A percentile compares a stretch with the other conserved stretches of the same genome.
phyloP scores from a whole-genome alignment of 2,888 invertebrate species.

The Sclerodermus sp. region DNA sequence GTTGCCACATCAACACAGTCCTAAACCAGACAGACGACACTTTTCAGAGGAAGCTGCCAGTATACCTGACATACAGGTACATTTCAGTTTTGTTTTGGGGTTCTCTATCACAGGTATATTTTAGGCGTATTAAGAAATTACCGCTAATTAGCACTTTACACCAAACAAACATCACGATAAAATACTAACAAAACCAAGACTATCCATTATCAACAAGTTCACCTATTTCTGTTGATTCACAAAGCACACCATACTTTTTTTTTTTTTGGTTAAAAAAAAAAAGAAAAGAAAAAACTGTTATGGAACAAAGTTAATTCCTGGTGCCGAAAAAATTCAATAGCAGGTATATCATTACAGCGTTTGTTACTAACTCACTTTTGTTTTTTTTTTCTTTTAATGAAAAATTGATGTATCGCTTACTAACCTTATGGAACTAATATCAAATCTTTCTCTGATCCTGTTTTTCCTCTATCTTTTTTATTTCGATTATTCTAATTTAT shows the following conservation, averaged over 20 bases:
- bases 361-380: conserved; percentile 6
- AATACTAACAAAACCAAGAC: background rate
- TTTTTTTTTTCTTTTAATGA: conserved; percentile 6
- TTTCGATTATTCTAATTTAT: conserved; percentile 16
- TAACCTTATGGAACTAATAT: conserved; percentile 35
- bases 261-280: background rate
- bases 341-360: conserved; percentile 21
- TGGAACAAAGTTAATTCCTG: conserved; percentile 50
- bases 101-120: background rate
- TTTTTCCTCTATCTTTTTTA: conserved; percentile 29
- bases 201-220: too few relatives aligned
- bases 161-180: background rate
- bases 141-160: background rate
- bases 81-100: conserved; percentile 38
- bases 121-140: background rate
- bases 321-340: conserved; percentile 33
- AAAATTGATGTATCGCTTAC: conserved; percentile 28
- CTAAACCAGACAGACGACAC: conserved; percentile 75
- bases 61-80: conserved; percentile 87
- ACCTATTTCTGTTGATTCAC: background rate
- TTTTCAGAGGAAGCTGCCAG: conserved; percentile 87
- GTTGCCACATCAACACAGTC: conserved; percentile 67
- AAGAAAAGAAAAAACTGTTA: conserved; percentile 35
- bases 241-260: background rate
- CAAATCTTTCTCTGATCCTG: conserved; percentile 24